Base-by-base conservation (phyloP, 64 coral and sea anemone genomes). In the Actinia tenebrosa region DNA sequence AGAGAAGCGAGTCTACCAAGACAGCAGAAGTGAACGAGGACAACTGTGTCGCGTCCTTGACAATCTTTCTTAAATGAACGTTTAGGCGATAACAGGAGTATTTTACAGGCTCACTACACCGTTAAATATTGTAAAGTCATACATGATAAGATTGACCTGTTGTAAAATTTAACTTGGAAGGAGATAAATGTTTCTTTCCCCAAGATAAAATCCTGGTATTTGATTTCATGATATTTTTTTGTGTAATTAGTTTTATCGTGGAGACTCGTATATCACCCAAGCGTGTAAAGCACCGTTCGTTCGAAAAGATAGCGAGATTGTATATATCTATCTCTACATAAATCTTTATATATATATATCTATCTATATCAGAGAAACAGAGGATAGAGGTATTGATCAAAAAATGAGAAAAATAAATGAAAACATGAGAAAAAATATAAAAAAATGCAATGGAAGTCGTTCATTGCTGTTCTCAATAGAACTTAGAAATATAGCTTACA, bases 151-250 rank as follows among this genome's bases (percentile, higher is more conserved):
- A 92, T 81, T 83, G 61, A 63, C 52, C 26, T 80, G 78, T 53
- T 83, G 86, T 52, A 87, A 86, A 92, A 87, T 82, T 92, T 42
- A 92, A 92, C 85, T 53, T 64, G 79, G 53, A 30, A 81, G 44
- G 77, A 92, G 90, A 92, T 92, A 92, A 92, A 92, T 86, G 90
- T 80, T 80, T 79, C 66, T 56, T 92, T 77, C 86, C 42, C 68
- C 37, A 92, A 78, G 90, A 92, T 92, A 92, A 92, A 92, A 86
- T 87, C 53, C 89, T 86, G 84, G 80, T 92, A 87, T 92, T 92
- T 92, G 90, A 92, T 92, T 87, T 92, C 90, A 92, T 90, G 69
- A 87, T 80, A 92, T 92, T 87, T 90, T 37, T 87, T 86, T 92
- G 85, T 87, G 85, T 87, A 92, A 92, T 92, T 92, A 92, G 90